phyloP scores from a whole-genome alignment of 2,888 invertebrate species.

The Orthonevra nobilis region DNA sequence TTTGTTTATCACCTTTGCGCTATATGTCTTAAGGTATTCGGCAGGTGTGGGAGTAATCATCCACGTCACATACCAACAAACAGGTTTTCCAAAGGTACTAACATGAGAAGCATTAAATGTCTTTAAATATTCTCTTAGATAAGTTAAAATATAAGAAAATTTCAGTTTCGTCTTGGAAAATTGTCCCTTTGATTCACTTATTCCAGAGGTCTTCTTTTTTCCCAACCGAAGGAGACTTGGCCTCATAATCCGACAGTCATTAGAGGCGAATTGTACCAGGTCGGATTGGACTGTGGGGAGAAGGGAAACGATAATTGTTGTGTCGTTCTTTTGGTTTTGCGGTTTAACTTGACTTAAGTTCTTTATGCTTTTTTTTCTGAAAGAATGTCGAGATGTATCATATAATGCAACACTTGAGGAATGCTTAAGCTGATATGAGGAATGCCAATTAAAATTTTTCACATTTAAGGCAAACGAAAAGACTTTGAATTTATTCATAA shows the following conservation, averaged over 20 bases:
- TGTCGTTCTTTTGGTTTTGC: conserved; percentile 25
- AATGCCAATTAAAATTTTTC: not conserved
- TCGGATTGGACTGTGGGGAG: not conserved
- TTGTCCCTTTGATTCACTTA: conserved; percentile 40
- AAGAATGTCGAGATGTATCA: conserved; percentile 7
- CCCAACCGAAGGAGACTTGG: conserved; percentile 4
- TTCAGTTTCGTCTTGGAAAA: not conserved
- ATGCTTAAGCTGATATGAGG: conserved; percentile 7
- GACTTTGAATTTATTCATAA: too few species aligned
- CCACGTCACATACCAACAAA: not conserved
- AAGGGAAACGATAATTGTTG: conserved; percentile 38
- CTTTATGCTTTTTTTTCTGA: not conserved
- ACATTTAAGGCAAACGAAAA: too few species aligned
- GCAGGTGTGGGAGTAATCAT: not conserved
- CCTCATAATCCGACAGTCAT: conserved; percentile 30
- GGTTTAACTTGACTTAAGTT: conserved; percentile 13
- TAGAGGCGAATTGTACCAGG: conserved; percentile 23
- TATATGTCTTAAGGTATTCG: not conserved
- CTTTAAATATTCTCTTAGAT: conserved; percentile 7
- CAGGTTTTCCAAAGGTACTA: conserved; percentile 12
- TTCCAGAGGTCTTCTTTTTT: conserved; percentile 2
- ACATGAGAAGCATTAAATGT: conserved; percentile 24
- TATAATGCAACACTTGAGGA: conserved; percentile 10
- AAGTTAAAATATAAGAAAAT: too few species aligned
- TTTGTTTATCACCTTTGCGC: not conserved